These are phyloP conservation scores for Apodemia zela DNA, from an alignment of 2,888 invertebrate genomes.

Conservation along the genomic window DNA sequence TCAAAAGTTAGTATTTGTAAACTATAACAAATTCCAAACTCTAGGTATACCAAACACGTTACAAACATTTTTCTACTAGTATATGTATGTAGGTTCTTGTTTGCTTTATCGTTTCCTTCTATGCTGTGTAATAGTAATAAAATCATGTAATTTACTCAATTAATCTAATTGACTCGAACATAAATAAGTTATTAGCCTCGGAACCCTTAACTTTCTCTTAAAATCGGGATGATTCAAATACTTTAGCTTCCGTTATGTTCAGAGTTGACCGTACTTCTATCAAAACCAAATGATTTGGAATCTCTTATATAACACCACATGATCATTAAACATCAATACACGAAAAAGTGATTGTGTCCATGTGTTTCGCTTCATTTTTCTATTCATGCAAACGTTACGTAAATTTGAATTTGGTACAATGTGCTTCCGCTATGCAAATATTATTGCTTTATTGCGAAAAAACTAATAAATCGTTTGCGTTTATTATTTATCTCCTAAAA, in stretches of 20 bases:
- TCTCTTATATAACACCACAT: background rate
- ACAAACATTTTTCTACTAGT: too few species aligned
- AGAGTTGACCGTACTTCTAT: background rate
- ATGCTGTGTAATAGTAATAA: too few species aligned
- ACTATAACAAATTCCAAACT: too few species aligned
- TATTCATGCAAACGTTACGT: slow-evolving; percentile 9
- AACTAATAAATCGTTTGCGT: background rate
- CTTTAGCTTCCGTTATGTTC: slow-evolving; percentile 27
- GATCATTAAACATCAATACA: slow-evolving; percentile 1
- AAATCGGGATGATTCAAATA: slow-evolving; percentile 33
- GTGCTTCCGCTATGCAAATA: slow-evolving; percentile 12
- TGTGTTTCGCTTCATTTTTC: slow-evolving; percentile 1
- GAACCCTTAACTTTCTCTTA: slow-evolving; percentile 36
- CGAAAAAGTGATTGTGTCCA: slow-evolving; percentile 6
- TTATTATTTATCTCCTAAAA: background rate
- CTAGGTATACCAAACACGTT: too few species aligned
- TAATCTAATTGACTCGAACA: too few species aligned
- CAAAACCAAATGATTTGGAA: background rate
- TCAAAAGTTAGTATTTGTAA: too few species aligned
- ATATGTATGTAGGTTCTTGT: too few species aligned
- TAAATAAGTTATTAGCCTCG: background rate
- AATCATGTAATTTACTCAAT: too few species aligned
- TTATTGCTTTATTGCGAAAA: slow-evolving; percentile 4
- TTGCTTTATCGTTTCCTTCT: too few species aligned
- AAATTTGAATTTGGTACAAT: background rate